A percentile compares a stretch with the other conserved stretches of the same genome.
Conservation (phyloP, 2,797 vertebrate genomes). For the Crocodylus rhombifer region DNA sequence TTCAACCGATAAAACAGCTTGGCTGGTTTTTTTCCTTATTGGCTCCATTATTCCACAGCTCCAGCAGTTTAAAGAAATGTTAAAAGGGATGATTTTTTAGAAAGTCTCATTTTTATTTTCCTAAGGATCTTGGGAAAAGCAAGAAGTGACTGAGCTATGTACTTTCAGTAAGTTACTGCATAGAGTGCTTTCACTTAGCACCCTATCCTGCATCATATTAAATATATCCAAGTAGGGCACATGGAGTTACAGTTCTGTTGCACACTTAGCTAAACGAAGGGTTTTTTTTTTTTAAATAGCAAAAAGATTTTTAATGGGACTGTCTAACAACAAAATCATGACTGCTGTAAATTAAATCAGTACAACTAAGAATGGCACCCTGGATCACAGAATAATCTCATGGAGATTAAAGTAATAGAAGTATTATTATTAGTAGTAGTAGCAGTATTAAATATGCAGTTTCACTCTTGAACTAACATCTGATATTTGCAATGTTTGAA, state of each 20-base stretch:
- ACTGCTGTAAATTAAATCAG: constrained; percentile 70
- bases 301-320: constrained; percentile 52
- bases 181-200: constrained; percentile 39
- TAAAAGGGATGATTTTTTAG: constrained; percentile 36
- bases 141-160: constrained; percentile 32
- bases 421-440: constrained; percentile 62
- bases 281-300: constrained; percentile 12
- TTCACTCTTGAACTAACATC: constrained; percentile 71
- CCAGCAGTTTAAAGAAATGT: constrained; percentile 37
- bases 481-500: constrained; percentile 65
- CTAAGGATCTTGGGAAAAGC: constrained; percentile 31
- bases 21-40: constrained; percentile 50
- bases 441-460: constrained; percentile 59
- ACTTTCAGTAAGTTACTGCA: constrained; percentile 48
- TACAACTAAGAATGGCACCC: constrained; percentile 81
- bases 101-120: constrained; percentile 12
- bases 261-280: constrained; percentile 62
- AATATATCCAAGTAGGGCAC: constrained; percentile 73
- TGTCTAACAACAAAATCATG: constrained; percentile 67
- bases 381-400: constrained; percentile 81
- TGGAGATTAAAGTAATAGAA: constrained; percentile 80
- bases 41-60: constrained; percentile 59
- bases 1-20: constrained; percentile 66
- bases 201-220: constrained; percentile 56
- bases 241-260: constrained; percentile 32